These are phyloP conservation scores for Proteles cristata DNA, from an alignment of 2,113 vertebrate species.

Conservation along the genomic window DNA sequence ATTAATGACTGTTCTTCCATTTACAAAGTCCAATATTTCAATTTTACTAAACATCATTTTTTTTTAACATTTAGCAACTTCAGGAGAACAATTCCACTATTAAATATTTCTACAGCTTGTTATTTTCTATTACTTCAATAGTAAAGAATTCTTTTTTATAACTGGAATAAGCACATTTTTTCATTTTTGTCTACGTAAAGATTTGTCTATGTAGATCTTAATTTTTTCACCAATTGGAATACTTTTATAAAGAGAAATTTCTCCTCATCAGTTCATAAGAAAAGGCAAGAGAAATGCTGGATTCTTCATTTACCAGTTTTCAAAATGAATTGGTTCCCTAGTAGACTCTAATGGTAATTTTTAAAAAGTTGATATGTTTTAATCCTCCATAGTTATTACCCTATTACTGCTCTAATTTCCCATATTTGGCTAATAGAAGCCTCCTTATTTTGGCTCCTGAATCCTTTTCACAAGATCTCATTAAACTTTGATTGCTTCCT, in stretches of 20 bases:
- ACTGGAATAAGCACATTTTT: slow-evolving; percentile 13
- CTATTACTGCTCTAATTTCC: background rate
- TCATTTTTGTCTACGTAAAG: slow-evolving; percentile 33
- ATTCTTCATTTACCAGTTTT: background rate
- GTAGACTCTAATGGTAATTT: background rate
- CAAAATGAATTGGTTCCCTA: background rate
- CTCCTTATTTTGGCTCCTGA: background rate
- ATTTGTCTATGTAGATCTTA: slow-evolving; percentile 17
- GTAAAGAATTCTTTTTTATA: background rate
- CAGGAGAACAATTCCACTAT: background rate
- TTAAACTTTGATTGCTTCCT: background rate
- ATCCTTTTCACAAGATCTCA: slow-evolving; percentile 52
- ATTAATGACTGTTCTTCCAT: background rate
- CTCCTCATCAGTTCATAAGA: background rate
- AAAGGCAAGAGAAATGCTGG: background rate
- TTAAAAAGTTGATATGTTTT: background rate
- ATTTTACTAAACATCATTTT: background rate
- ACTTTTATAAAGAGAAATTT: slow-evolving; percentile 7
- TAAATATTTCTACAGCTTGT: slow-evolving; percentile 22
- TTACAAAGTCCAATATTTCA: slow-evolving; percentile 30
- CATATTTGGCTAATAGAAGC: slow-evolving; percentile 10
- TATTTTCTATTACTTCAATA: slow-evolving; percentile 29
- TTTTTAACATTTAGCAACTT: slow-evolving; percentile 26
- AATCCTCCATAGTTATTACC: background rate
- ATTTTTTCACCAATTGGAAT: slow-evolving; percentile 23